Conservation (phyloP, 1,140 invertebrate genomes). For the Agrilus planipennis region DNA sequence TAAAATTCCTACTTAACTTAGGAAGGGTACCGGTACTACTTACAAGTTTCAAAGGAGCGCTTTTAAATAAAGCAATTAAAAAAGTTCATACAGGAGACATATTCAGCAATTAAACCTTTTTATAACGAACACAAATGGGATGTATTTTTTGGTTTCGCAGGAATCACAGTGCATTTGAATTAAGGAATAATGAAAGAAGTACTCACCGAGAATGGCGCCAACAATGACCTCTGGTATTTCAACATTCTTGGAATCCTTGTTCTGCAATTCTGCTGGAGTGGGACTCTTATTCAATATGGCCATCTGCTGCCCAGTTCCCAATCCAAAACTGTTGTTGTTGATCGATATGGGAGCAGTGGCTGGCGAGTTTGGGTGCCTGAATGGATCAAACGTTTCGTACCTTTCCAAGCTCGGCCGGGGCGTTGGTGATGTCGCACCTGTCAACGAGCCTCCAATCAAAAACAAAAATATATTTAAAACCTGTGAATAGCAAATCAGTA, state of each 20-base stretch:
- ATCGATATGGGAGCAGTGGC: constrained; percentile 55
- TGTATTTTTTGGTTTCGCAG: too few relatives aligned
- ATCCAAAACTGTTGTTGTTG: constrained; percentile 65
- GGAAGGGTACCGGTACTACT: too few relatives aligned
- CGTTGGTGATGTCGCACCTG: constrained; percentile 46
- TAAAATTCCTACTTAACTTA: too few relatives aligned
- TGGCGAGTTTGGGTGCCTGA: constrained; percentile 54
- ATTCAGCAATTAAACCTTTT: too few relatives aligned
- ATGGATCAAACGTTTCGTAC: constrained; percentile 62
- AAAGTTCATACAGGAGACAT: too few relatives aligned
- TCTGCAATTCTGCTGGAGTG: constrained; percentile 59
- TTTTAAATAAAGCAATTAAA: too few relatives aligned
- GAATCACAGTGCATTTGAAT: too few relatives aligned
- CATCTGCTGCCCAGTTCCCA: constrained; percentile 61
- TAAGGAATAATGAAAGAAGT: background rate
- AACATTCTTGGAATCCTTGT: constrained; percentile 73
- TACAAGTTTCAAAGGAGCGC: too few relatives aligned
- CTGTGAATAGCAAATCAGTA: too few relatives aligned
- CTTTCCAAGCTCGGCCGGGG: constrained; percentile 53
- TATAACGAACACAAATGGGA: too few relatives aligned
- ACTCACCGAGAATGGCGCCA: constrained; percentile 82
- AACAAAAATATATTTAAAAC: background rate
- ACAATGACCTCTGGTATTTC: constrained; percentile 93
- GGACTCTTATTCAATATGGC: constrained; percentile 78
- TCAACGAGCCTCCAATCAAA: background rate